Conservation (phyloP, 2,797 vertebrate genomes). For the Tiaroga cobitis region DNA sequence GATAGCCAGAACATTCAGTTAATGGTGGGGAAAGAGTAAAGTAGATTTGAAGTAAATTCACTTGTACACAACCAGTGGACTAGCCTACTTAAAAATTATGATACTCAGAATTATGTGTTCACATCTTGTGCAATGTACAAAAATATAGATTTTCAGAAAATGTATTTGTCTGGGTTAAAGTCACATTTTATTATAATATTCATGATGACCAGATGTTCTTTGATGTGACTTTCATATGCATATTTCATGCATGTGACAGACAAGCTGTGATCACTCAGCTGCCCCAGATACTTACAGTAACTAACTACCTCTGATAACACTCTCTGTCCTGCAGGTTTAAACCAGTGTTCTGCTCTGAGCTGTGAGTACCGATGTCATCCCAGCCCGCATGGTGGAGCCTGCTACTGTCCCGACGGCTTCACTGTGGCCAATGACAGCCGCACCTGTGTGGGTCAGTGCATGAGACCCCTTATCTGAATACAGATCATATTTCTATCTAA, state of each 20-base stretch:
- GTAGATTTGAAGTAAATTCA: too few species aligned
- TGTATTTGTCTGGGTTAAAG: background rate
- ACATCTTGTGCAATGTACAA: too few species aligned
- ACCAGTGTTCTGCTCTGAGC: slow-evolving; percentile 74
- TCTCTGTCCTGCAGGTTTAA: slow-evolving; percentile 64
- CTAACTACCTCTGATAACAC: background rate
- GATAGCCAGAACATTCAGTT: too few species aligned
- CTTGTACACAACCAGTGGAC: too few species aligned
- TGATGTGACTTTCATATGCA: background rate
- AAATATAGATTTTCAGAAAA: too few species aligned
- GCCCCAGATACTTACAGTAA: background rate
- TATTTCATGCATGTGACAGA: slow-evolving; percentile 24
- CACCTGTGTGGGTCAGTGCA: slow-evolving; percentile 74
- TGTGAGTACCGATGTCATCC: slow-evolving; percentile 76
- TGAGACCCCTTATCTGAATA: background rate
- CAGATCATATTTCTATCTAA: background rate
- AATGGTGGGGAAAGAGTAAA: too few species aligned
- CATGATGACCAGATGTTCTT: background rate
- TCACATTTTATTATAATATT: slow-evolving; percentile 1
- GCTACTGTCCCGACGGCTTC: slow-evolving; percentile 78
- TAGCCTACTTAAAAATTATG: too few species aligned
- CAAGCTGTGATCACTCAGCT: background rate
- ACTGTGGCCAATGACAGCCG: slow-evolving; percentile 79
- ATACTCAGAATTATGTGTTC: too few species aligned
- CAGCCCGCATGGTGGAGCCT: slow-evolving; percentile 76